Evolutionary conservation across 1,140 invertebrate genomes (phyloP), one percentile per base, ranked within the genome.

Genomic region (Chironomus tepperi): DNA sequence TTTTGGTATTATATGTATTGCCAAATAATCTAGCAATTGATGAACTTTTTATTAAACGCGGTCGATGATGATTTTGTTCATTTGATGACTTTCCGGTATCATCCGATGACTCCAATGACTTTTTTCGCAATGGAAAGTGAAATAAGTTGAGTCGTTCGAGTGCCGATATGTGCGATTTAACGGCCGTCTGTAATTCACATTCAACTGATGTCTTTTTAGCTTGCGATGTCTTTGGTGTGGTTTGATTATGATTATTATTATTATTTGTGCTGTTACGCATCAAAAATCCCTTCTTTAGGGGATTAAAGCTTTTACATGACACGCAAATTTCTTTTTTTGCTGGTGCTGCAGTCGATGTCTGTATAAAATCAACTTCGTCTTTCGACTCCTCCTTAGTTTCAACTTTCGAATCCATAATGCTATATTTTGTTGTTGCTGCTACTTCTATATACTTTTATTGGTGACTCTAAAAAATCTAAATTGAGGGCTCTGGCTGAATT

Each of bases 1-100:
- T 82, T 73, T 80, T 80, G n/a, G 80, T 79, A 75, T 80, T 81
- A 75, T 82, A 82, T 3, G 80, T 82, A 74, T 82, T 81, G 42
- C 81, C 81, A 74, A 82, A 77, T 42, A 82, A 43, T 8, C 81
- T 77, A 0, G 80, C 80, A 43, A 82, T 73, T 19, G 74, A 75
- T 73, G 42, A 57, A 72, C 73, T 72, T 21, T 74, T 74, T 3
- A 73, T 73, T 16, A 74, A 72, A 74, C 70, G 74, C 16, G 75
- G 43, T 19, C 24, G 34, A 18, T 70, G 65, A 12, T 75, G 57
- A 15, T 75, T 75, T 43, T 67, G 65, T n/a, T 75, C 75, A 42
- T 75, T 75, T 15, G 43, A 12, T 19, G 74, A 8, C 65, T 70
- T 70, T 19, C 19, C 65, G 2, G 2, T 10, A 57, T 57, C 2